Conservation (phyloP, 2,888 invertebrate species). For the Polyommatus icarus region DNA sequence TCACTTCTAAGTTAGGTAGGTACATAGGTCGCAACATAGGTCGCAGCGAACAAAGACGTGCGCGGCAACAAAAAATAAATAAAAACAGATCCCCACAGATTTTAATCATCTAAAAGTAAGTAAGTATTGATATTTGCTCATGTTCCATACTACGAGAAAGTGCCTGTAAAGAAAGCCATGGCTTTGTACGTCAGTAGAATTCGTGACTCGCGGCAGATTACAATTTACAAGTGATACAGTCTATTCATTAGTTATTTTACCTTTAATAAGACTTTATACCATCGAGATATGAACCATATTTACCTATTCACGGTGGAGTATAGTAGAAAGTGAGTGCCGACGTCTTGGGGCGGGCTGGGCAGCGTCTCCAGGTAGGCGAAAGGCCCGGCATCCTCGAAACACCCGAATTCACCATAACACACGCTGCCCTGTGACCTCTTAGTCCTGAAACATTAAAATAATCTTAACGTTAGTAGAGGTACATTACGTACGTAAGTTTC, state of each 20-base stretch:
- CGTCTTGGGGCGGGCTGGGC: constrained; percentile 91
- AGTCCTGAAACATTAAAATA: constrained; percentile 64
- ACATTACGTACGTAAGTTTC: too few relatives aligned
- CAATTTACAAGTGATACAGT: neutral
- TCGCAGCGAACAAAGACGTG: too few relatives aligned
- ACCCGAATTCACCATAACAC: constrained; percentile 94
- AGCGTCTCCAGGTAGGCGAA: constrained; percentile 94
- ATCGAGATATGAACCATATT: neutral
- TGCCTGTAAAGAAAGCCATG: neutral
- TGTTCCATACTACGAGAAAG: neutral
- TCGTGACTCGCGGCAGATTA: neutral
- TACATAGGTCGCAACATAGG: neutral
- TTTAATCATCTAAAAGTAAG: too few relatives aligned
- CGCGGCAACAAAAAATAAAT: too few relatives aligned
- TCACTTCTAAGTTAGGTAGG: neutral
- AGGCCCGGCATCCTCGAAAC: constrained; percentile 94
- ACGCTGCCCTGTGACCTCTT: constrained; percentile 90
- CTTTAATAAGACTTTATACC: too few relatives aligned
- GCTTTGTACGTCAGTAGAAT: neutral
- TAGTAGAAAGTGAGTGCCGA: constrained; percentile 90
- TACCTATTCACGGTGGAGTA: constrained; percentile 85
- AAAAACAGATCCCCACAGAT: too few relatives aligned
- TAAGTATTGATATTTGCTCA: neutral
- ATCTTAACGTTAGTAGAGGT: too few relatives aligned
- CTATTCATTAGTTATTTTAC: too few relatives aligned